A percentile compares a stretch with the other conserved stretches of the same genome.
Evolutionary conservation across 2,113 vertebrate genomes (phyloP).

Genomic region (Anser brachyrhynchus): DNA sequence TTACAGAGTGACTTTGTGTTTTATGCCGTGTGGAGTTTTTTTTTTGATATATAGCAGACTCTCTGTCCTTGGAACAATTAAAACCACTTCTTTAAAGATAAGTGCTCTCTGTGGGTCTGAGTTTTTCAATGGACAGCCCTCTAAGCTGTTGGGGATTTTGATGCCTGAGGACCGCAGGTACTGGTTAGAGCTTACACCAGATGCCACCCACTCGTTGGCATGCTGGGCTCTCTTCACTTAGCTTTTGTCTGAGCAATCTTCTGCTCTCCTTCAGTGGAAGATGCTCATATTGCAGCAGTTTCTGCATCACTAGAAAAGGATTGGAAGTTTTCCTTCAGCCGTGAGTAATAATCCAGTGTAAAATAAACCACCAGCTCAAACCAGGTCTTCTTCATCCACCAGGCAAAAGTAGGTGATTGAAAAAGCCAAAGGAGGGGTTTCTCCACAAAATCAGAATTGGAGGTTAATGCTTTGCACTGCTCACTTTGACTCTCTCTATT

Average conservation of each 20-base stretch:
- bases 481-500: neutral
- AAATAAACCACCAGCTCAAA: neutral
- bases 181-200: neutral
- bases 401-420: neutral
- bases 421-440: neutral
- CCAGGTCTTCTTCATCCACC: neutral
- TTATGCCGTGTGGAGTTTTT: neutral
- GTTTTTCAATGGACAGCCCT: neutral
- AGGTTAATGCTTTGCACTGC: neutral
- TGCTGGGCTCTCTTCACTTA: neutral
- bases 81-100: neutral
- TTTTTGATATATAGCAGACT: neutral
- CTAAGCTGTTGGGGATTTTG: neutral
- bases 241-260: neutral
- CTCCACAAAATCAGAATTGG: neutral
- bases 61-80: conserved; percentile 2
- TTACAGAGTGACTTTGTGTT: neutral
- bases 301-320: neutral
- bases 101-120: neutral
- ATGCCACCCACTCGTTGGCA: neutral
- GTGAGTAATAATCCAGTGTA: neutral
- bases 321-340: neutral
- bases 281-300: neutral
- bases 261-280: neutral
- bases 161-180: neutral